Evolutionary conservation across 2,113 vertebrate species (phyloP).

Genomic region (Potamarius usumacintae): DNA sequence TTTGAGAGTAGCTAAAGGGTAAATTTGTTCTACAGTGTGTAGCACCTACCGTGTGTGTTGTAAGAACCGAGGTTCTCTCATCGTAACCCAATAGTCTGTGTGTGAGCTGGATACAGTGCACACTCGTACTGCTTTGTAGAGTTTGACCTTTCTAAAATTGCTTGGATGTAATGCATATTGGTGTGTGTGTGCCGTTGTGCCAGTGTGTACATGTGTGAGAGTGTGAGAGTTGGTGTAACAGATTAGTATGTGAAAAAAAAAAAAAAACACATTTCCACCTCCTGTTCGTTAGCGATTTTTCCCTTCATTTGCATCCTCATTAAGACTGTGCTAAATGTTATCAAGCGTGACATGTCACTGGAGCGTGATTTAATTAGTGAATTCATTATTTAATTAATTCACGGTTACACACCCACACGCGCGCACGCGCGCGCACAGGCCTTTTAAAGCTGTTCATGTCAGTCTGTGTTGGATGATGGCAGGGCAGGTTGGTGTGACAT

Average conservation of each 20-base stretch:
- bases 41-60: not conserved
- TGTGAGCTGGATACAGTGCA: not conserved
- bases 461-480: slow-evolving; percentile 8
- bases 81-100: not conserved
- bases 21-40: not conserved
- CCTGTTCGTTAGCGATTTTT: slow-evolving; percentile 42
- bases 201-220: slow-evolving; percentile 26
- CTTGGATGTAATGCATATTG: slow-evolving; percentile 4
- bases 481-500: not conserved
- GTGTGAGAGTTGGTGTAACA: slow-evolving; percentile 20
- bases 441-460: slow-evolving; percentile 3
- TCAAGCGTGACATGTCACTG: slow-evolving; percentile 41
- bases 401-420: not conserved
- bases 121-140: slow-evolving; percentile 14
- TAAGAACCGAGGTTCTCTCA: not conserved
- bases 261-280: slow-evolving; percentile 32
- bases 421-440: not conserved
- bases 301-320: slow-evolving; percentile 43
- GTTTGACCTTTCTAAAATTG: slow-evolving; percentile 24
- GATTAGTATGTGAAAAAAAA: slow-evolving; percentile 24
- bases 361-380: slow-evolving; percentile 40
- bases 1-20: not conserved
- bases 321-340: slow-evolving; percentile 38
- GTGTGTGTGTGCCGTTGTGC: not conserved
- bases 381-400: slow-evolving; percentile 32